A percentile compares a stretch with the other conserved stretches of the same genome.
Conservation (phyloP, 2,113 vertebrate genomes). For the Gambusia holbrooki region DNA sequence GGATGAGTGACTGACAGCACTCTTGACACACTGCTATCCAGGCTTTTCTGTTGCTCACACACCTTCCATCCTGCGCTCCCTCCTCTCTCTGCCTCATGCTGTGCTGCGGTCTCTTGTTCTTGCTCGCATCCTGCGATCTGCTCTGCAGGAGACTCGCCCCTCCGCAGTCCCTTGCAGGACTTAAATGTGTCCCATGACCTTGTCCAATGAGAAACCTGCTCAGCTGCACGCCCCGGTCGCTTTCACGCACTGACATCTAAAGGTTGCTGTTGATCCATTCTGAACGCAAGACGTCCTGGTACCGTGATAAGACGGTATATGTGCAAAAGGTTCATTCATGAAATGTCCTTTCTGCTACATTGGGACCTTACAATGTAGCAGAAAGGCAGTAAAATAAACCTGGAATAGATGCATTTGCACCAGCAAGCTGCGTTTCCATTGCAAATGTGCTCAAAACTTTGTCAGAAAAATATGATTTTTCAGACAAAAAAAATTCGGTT, state of each 20-base stretch:
- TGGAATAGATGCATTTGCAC: too few species aligned
- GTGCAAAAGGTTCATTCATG: too few species aligned
- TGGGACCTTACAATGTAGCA: too few species aligned
- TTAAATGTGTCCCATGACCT: slow-evolving; percentile 48
- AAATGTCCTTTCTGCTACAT: too few species aligned
- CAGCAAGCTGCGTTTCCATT: too few species aligned
- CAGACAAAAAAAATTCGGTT: too few species aligned
- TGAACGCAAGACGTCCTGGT: slow-evolving; percentile 1
- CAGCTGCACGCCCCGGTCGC: slow-evolving; percentile 17
- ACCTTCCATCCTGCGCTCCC: slow-evolving; percentile 36
- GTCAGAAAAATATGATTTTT: too few species aligned
- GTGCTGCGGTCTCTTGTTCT: slow-evolving; percentile 55
- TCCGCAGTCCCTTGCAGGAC: slow-evolving; percentile 2
- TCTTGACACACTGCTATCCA: slow-evolving; percentile 91
- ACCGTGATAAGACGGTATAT: too few species aligned
- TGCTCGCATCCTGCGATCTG: slow-evolving; percentile 39
- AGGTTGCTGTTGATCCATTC: slow-evolving; percentile 30
- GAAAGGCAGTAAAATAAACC: too few species aligned
- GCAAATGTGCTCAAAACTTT: too few species aligned
- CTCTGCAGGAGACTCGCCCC: slow-evolving; percentile 24
- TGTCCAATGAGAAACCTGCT: slow-evolving; percentile 40
- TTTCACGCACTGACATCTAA: slow-evolving; percentile 8
- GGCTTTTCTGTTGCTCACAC: slow-evolving; percentile 73
- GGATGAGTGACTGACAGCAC: slow-evolving; percentile 99
- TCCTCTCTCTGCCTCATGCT: slow-evolving; percentile 39